Percentiles rank a stretch among this genome's conserved stretches.
Evolutionary conservation across 1,140 invertebrate species (phyloP).

Genomic region (Hylaeus volcanicus): DNA sequence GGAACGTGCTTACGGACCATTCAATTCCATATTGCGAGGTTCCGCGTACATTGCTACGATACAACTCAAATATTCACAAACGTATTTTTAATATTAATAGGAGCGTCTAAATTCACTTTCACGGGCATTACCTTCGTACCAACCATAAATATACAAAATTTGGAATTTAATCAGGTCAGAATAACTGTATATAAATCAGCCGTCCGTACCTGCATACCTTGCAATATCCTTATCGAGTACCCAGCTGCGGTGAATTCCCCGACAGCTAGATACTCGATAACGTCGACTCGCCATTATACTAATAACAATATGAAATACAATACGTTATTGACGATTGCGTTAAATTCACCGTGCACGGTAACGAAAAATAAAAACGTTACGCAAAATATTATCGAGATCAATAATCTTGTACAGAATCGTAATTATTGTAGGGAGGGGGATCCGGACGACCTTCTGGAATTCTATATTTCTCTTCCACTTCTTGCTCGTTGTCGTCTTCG

Average conservation of each 20-base stretch:
- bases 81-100: conserved; percentile 25
- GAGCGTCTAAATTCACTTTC: conserved; percentile 18
- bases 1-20: conserved; percentile 10
- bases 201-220: conserved; percentile 42
- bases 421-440: conserved; percentile 72
- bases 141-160: conserved; percentile 31
- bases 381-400: conserved; percentile 58
- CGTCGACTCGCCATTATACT: conserved; percentile 42
- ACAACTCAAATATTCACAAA: conserved; percentile 17
- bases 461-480: conserved; percentile 84
- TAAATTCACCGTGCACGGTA: conserved; percentile 40
- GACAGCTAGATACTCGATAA: conserved; percentile 29
- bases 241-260: conserved; percentile 2
- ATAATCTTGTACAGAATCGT: conserved; percentile 74
- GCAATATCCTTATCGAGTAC: conserved; percentile 46
- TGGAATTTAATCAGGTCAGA: neutral
- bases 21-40: conserved; percentile 32
- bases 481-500: conserved; percentile 82
- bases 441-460: conserved; percentile 79
- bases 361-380: conserved; percentile 47
- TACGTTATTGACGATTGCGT: conserved; percentile 34
- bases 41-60: conserved; percentile 43
- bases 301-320: conserved; percentile 53
- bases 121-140: neutral
- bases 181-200: conserved; percentile 35